Percentiles rank a stretch among this genome's conserved stretches.
phyloP scores from a whole-genome alignment of 2,797 vertebrate species.

The Coilia nasus region DNA sequence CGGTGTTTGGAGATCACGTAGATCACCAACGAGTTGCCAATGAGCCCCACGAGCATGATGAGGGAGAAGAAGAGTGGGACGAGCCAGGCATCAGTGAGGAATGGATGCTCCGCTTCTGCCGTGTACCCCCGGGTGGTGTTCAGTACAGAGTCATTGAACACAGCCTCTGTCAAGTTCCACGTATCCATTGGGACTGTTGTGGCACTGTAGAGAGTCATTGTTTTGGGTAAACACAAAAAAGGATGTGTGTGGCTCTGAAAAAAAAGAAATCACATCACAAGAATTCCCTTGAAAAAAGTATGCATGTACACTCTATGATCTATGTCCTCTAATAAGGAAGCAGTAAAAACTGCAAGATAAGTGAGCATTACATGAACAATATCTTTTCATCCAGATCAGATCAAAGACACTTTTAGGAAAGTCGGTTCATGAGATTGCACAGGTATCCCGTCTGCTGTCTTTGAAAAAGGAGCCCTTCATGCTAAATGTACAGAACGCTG shows the following conservation, averaged over 20 bases:
- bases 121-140: slow-evolving; percentile 67
- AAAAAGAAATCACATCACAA: neutral
- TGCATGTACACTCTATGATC: neutral
- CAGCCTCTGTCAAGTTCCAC: slow-evolving; percentile 68
- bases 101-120: slow-evolving; percentile 72
- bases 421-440: neutral
- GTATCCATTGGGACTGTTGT: slow-evolving; percentile 53
- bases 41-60: slow-evolving; percentile 84
- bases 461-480: slow-evolving; percentile 42
- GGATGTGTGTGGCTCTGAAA: neutral
- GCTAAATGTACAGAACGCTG: slow-evolving; percentile 44
- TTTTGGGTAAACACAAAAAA: neutral
- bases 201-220: neutral
- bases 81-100: slow-evolving; percentile 86
- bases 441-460: neutral
- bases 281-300: neutral
- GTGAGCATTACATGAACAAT: neutral
- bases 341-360: neutral
- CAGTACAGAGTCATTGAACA: slow-evolving; percentile 64
- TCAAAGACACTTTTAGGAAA: neutral
- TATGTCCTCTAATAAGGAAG: neutral
- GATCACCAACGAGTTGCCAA: slow-evolving; percentile 84
- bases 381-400: neutral
- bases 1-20: slow-evolving; percentile 84
- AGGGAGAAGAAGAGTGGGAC: slow-evolving; percentile 85